Evolutionary conservation across 2,888 invertebrate genomes (phyloP), one percentile per base, ranked within the genome.

Genomic region (Eupithecia insigniata): DNA sequence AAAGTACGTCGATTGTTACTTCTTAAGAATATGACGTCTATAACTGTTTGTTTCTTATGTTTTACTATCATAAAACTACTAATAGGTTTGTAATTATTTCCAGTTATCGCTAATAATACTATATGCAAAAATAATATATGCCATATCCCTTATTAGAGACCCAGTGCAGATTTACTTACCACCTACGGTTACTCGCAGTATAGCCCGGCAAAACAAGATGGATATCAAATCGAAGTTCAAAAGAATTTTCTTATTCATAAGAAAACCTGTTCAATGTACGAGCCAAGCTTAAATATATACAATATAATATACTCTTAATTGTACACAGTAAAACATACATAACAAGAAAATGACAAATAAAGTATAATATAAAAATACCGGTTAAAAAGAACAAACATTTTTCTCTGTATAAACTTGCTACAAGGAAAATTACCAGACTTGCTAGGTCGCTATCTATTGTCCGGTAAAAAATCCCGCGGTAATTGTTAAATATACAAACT

Each of bases 341-440:
- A 51, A 51, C 28, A 28, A 60, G 7, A 18, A 18, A 30, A 16
- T 7, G 28, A 30, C 60, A 30, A 46, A 10, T 22, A 51, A 16
- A 60, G 18, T 30, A 60, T 30, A 18, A 18, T 58, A 26, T 28
- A 51, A 51, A 22, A 51, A 10, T 51, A 22, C 28, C n/a, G 22
- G 32, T 39, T 22, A 39, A 36, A 26, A 36, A 26, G 12, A 39
- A 39, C 34, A 34, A 64, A 22, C 8, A 8, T 12, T 64, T 34
- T 22, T 64, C 60, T 60, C 6, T 30, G 22, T 51, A 22, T 28
- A 16, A 60, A 30, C 10, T 65, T 28, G 28, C 22, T 26, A 69
- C 22, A 46, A 69, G 69, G 69, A 69, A 69, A 69, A 69, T 62
- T 12, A 32, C 46, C 69, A 69, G 69, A 46, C 62, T 32, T 46